phyloP scores from a whole-genome alignment of 2,888 invertebrate genomes.

The Amiota minor region DNA sequence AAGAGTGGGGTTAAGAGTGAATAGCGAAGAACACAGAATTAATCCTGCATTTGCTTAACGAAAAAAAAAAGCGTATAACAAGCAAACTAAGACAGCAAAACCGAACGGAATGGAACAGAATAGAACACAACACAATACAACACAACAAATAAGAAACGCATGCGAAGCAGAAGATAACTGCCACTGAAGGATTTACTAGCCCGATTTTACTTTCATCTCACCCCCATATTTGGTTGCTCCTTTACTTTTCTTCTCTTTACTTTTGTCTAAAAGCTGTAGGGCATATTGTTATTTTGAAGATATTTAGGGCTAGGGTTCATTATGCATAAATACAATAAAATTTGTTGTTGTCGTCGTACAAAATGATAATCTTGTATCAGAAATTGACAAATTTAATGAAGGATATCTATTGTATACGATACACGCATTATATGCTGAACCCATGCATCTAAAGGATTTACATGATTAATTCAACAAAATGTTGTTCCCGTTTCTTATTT shows the following conservation, averaged over 20 bases:
- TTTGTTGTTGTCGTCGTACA: too few relatives aligned
- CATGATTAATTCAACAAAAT: constrained; percentile 44
- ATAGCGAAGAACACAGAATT: not conserved
- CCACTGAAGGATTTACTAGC: constrained; percentile 17
- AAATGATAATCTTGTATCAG: constrained; percentile 62
- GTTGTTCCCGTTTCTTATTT: too few relatives aligned
- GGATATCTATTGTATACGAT: not conserved
- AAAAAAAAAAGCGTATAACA: not conserved
- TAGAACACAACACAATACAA: too few relatives aligned
- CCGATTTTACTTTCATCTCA: not conserved
- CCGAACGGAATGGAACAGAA: too few relatives aligned
- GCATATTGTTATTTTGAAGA: too few relatives aligned
- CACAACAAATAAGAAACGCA: constrained; percentile 3
- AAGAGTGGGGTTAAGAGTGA: too few relatives aligned
- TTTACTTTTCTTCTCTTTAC: too few relatives aligned
- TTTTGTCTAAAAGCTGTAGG: too few relatives aligned
- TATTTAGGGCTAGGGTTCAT: too few relatives aligned
- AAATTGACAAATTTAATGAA: constrained; percentile 63
- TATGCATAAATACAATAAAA: too few relatives aligned
- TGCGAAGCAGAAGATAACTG: constrained; percentile 16
- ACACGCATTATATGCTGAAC: not conserved
- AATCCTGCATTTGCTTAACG: constrained; percentile 22
- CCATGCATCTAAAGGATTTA: constrained; percentile 8
- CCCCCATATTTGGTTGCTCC: too few relatives aligned
- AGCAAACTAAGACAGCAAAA: constrained; percentile 9